Evolutionary conservation across 2,113 vertebrate species (phyloP).

Genomic region (Dipodomys merriami): DNA sequence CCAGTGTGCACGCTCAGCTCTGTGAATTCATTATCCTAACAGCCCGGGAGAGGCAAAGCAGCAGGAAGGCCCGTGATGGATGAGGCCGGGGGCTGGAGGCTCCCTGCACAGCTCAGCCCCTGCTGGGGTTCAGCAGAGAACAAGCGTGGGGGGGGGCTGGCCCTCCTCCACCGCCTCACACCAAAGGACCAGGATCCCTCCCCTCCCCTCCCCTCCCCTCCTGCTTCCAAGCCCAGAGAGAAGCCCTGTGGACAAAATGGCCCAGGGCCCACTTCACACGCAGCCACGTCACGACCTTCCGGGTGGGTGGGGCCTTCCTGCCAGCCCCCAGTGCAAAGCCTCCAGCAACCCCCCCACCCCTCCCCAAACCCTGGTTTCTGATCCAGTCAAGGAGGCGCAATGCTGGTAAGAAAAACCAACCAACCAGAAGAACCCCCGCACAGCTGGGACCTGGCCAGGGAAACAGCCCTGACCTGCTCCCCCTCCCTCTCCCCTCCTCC

Average conservation of each 20-base stretch:
- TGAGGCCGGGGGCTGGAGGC: not conserved
- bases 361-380: not conserved
- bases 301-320: not conserved
- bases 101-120: not conserved
- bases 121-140: not conserved
- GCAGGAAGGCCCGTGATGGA: slow-evolving; percentile 51
- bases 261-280: not conserved
- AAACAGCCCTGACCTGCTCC: not conserved
- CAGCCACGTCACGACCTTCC: not conserved
- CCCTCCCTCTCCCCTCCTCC: not conserved
- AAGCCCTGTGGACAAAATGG: not conserved
- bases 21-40: slow-evolving; percentile 84
- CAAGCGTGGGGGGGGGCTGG: no score
- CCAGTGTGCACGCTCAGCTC: slow-evolving; percentile 79
- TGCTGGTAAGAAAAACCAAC: no score
- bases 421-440: no score
- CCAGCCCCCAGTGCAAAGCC: no score
- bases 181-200: not conserved
- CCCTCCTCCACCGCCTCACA: no score
- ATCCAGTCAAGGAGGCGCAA: no score
- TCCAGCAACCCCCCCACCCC: no score
- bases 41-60: slow-evolving; percentile 79
- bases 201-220: not conserved
- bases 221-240: not conserved
- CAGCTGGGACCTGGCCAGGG: no score